These are phyloP conservation scores for Acanthurus lineatus DNA, from an alignment of 2,797 vertebrate species.

Conservation along the genomic window DNA sequence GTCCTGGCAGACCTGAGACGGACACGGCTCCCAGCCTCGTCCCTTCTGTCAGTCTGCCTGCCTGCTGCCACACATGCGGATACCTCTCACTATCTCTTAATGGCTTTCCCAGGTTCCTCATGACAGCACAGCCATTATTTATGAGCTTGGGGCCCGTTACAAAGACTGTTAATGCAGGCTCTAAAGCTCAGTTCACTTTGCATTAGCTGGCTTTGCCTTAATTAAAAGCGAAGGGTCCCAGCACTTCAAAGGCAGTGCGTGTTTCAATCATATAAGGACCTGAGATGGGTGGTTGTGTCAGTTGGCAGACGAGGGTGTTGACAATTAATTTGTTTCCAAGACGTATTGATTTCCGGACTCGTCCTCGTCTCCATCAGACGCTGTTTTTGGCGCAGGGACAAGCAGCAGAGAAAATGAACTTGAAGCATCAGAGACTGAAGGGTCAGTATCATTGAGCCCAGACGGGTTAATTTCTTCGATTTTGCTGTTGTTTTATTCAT, in stretches of 20 bases:
- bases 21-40: slow-evolving; percentile 35
- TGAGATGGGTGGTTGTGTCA: slow-evolving; percentile 11
- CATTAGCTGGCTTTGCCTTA: slow-evolving; percentile 64
- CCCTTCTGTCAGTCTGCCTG: slow-evolving; percentile 58
- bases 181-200: slow-evolving; percentile 57
- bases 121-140: slow-evolving; percentile 77
- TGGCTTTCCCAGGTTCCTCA: slow-evolving; percentile 74
- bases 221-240: slow-evolving; percentile 72
- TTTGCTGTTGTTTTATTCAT: background rate
- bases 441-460: slow-evolving; percentile 2
- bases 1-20: slow-evolving; percentile 58
- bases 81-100: slow-evolving; percentile 72
- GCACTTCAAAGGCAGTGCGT: slow-evolving; percentile 10
- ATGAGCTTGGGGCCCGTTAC: slow-evolving; percentile 65
- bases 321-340: slow-evolving; percentile 53
- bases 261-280: slow-evolving; percentile 37
- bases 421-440: slow-evolving; percentile 18
- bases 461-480: background rate
- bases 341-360: slow-evolving; percentile 66
- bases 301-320: slow-evolving; percentile 47
- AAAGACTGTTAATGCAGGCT: slow-evolving; percentile 64
- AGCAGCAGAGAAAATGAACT: slow-evolving; percentile 33
- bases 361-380: slow-evolving; percentile 38
- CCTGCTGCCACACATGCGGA: slow-evolving; percentile 54
- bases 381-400: slow-evolving; percentile 30